Conservation (phyloP, 2,113 vertebrate genomes). For the Neolamprologus fasciatus region DNA sequence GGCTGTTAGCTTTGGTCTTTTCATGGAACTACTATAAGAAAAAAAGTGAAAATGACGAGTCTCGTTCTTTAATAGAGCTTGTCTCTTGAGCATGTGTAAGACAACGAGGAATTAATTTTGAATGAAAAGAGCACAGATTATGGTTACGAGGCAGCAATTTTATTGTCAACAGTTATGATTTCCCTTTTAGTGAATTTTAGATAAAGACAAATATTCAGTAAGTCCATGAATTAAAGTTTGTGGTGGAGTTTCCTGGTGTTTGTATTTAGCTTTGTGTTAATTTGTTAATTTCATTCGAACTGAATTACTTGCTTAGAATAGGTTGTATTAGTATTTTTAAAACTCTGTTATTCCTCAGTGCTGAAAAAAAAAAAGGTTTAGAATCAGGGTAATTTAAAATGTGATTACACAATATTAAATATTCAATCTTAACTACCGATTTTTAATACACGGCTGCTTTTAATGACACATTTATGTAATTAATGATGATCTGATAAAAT, state of each 20-base stretch:
- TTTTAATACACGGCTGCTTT: conserved; percentile 32
- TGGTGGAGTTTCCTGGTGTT: conserved; percentile 28
- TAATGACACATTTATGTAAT: not conserved
- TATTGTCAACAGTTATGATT: not conserved
- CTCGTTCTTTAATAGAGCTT: not conserved
- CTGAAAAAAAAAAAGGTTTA: not conserved
- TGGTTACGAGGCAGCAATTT: not conserved
- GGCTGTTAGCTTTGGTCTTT: not conserved
- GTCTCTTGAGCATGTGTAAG: not conserved
- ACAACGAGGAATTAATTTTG: not conserved
- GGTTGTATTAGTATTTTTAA: not conserved
- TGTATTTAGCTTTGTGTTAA: conserved; percentile 1
- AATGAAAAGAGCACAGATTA: conserved; percentile 33
- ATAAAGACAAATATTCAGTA: not conserved
- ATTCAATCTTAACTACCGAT: conserved; percentile 6
- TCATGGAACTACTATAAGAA: not conserved
- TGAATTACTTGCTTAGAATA: not conserved
- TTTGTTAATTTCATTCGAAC: not conserved
- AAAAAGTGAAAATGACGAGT: not conserved
- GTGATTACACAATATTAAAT: not conserved
- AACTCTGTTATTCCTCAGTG: not conserved
- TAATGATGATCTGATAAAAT: not conserved
- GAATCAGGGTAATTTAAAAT: conserved; percentile 24
- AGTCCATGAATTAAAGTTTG: not conserved
- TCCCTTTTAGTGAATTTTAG: conserved; percentile 28